Conservation (phyloP, 2,888 invertebrate genomes). For the Lepidochitona cinerea region DNA sequence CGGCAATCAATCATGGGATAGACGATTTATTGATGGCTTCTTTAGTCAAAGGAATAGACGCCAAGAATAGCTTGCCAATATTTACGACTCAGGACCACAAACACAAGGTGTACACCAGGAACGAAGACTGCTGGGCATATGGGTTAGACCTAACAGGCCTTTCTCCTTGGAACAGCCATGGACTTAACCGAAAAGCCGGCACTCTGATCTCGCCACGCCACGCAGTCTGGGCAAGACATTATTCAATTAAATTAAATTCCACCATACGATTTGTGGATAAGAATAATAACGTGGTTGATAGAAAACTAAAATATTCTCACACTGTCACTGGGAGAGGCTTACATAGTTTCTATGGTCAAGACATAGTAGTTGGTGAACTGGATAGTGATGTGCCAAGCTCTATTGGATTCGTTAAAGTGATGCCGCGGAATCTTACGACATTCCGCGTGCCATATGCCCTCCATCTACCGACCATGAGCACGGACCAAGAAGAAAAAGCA, state of each 20-base stretch:
- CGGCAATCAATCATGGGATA: constrained; percentile 38
- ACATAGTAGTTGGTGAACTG: constrained; percentile 47
- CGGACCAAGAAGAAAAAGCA: constrained; percentile 52
- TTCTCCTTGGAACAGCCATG: constrained; percentile 53
- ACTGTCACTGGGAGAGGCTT: constrained; percentile 20
- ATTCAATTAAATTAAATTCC: constrained; percentile 37
- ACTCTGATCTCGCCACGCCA: constrained; percentile 47
- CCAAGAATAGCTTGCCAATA: constrained; percentile 35
- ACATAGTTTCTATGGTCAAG: constrained; percentile 34
- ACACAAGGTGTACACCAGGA: constrained; percentile 37
- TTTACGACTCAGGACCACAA: constrained; percentile 43
- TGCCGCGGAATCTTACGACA: constrained; percentile 38
- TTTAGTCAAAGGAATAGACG: constrained; percentile 23
- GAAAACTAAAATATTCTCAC: constrained; percentile 30
- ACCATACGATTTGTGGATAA: constrained; percentile 44
- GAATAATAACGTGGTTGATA: constrained; percentile 44
- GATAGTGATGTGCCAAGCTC: constrained; percentile 45
- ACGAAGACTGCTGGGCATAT: constrained; percentile 45
- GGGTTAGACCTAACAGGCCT: constrained; percentile 47
- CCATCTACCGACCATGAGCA: constrained; percentile 40
- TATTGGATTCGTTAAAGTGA: constrained; percentile 43
- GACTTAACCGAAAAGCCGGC: constrained; percentile 39
- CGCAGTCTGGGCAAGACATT: constrained; percentile 49
- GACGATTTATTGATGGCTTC: constrained; percentile 35
- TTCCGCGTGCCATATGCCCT: constrained; percentile 18